A percentile compares a stretch with the other conserved stretches of the same genome.
Evolutionary conservation across 2,113 vertebrate species (phyloP).

Genomic region (Trogon surrucura): DNA sequence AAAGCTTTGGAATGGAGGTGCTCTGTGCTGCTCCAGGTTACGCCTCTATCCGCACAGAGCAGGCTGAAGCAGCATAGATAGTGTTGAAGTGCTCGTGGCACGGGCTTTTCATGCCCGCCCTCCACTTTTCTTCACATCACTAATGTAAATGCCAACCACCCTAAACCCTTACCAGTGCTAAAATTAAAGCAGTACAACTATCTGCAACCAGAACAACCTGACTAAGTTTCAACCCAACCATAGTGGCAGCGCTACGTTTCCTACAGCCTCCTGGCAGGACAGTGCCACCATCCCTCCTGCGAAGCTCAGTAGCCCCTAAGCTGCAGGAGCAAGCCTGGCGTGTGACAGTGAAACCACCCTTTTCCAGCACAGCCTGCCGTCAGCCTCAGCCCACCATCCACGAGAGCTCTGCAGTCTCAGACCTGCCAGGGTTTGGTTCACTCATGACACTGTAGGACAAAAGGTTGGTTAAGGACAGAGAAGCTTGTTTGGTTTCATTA

Average conservation of each 20-base stretch:
- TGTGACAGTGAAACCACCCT: not conserved
- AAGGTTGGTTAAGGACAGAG: not conserved
- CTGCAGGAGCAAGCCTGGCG: rapidly evolving
- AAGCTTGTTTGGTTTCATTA: not conserved
- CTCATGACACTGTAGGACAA: not conserved
- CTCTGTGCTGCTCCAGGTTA: not conserved
- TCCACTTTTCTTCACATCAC: not conserved
- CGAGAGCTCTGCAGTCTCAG: not conserved
- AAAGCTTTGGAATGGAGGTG: not conserved
- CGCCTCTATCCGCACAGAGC: not conserved
- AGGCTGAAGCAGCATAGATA: not conserved
- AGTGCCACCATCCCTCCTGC: not conserved
- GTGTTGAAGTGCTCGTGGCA: not conserved
- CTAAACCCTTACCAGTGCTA: not conserved
- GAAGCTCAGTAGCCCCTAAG: not conserved
- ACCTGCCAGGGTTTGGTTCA: not conserved
- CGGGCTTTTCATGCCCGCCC: rapidly evolving
- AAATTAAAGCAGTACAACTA: not conserved
- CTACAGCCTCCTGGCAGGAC: not conserved
- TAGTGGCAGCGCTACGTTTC: not conserved
- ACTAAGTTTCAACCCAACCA: not conserved
- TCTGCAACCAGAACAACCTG: not conserved
- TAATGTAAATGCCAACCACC: not conserved
- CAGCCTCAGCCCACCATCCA: too few species aligned
- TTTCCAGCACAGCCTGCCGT: not conserved